These are phyloP conservation scores for Pyrocoelia pectoralis DNA, from an alignment of 2,888 invertebrate genomes.

Conservation along the genomic window DNA sequence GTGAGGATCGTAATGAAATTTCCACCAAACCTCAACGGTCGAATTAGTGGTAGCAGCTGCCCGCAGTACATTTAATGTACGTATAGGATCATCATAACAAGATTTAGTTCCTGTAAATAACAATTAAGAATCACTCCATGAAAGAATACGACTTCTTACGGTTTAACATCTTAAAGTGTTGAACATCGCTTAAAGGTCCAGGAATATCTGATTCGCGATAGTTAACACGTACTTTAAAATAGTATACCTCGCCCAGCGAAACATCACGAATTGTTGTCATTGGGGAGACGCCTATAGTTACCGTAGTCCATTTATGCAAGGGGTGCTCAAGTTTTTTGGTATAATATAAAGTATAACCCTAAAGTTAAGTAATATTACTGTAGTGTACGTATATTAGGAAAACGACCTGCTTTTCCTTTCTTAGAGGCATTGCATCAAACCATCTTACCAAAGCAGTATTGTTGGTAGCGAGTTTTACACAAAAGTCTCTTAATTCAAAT, in stretches of 20 bases:
- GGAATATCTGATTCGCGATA: constrained; percentile 86
- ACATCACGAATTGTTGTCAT: constrained; percentile 87
- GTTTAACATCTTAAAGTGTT: constrained; percentile 92
- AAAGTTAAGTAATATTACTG: constrained; percentile 40
- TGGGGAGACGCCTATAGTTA: constrained; percentile 87
- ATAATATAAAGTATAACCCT: constrained; percentile 95
- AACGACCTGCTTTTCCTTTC: constrained; percentile 90
- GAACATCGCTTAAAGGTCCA: constrained; percentile 86
- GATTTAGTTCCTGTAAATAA: constrained; percentile 61
- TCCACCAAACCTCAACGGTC: constrained; percentile 96
- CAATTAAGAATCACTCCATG: not conserved
- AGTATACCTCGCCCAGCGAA: constrained; percentile 88
- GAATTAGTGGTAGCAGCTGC: constrained; percentile 93
- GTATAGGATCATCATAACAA: constrained; percentile 59
- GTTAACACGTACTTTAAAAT: constrained; percentile 79
- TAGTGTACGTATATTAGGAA: constrained; percentile 37
- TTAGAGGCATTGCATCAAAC: constrained; percentile 93
- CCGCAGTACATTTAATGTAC: constrained; percentile 83
- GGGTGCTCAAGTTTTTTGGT: constrained; percentile 82
- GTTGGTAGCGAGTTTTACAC: constrained; percentile 84
- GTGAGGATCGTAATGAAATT: constrained; percentile 84
- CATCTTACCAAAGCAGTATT: constrained; percentile 94
- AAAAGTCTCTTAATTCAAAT: constrained; percentile 21
- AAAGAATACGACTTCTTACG: constrained; percentile 64
- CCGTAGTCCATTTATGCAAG: constrained; percentile 84